Evolutionary conservation across 2,113 vertebrate genomes (phyloP), one percentile per base, ranked within the genome.

Genomic region (Gadus macrocephalus): DNA sequence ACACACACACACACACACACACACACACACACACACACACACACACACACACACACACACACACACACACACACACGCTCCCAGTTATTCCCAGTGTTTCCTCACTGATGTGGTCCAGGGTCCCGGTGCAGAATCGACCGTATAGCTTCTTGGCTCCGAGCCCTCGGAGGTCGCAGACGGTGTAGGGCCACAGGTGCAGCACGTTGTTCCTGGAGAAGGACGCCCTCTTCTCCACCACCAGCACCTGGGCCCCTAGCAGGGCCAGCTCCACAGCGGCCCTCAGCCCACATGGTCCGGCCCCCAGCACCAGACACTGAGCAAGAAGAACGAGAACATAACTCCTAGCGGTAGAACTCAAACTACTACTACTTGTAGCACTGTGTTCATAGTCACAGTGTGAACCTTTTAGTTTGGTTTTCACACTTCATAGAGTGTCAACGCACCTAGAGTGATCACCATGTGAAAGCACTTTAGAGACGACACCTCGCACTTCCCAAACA

Each of bases 71-170:
- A 42, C 31, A 35, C 31, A 35, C 31, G 25, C 25, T 25, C 25
- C 25, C 25, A 25, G 25, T 25, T 25, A 25, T 25, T 35, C 31
- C 31, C 31, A 35, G 31, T 35, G 31, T 35, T 35, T 6, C 31
- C 96, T 95, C 84, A 98, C 96, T 95, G 90, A 98, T 94, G 85
- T 98, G 96, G 85, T 98, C 95, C 83, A 98, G 87, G 0, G 91
- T 86, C 22, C 96, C 96, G 0, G 89, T 90, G 86, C 96, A 97
- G 92, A 98, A 98, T 77, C 91, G 94, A 5, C 96, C 95, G 0
- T 97, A 96, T 83, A 98, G 97, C 86, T 94, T 98, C 88, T 98
- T 98, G 79, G 96, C 96, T 0, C 93, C 94, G 0, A 98, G 92
- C 0, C 87, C 91, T 0, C 92, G 90, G 58, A 98, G 92, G 87